These are phyloP conservation scores for Nautilus pompilius DNA, from an alignment of 1,140 invertebrate species.

Conservation along the genomic window DNA sequence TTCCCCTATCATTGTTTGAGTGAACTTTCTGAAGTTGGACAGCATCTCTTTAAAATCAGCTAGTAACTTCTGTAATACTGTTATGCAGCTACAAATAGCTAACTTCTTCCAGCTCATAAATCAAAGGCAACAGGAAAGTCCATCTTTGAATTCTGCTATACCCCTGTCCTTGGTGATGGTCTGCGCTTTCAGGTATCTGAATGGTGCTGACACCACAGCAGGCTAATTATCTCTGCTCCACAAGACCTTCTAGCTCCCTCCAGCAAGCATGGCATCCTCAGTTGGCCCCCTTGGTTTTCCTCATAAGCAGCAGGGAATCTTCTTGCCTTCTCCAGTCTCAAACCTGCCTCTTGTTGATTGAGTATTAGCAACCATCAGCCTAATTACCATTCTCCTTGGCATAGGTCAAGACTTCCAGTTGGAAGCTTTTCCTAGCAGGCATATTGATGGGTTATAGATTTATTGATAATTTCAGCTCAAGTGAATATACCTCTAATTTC, in stretches of 20 bases:
- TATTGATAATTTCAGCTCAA: no score
- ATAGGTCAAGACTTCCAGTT: not conserved
- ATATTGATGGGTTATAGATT: no score
- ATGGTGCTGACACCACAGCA: conserved; percentile 3
- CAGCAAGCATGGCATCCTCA: not conserved
- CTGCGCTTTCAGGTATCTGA: not conserved
- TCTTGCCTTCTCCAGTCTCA: conserved; percentile 2
- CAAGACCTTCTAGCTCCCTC: not conserved
- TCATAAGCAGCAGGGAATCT: no score
- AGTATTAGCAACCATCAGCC: not conserved
- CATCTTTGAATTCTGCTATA: not conserved
- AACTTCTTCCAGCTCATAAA: no score
- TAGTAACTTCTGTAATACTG: no score
- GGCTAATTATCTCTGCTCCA: not conserved
- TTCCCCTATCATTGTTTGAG: no score
- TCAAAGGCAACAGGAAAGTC: no score
- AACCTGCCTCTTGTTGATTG: not conserved
- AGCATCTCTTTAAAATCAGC: no score
- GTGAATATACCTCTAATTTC: not conserved
- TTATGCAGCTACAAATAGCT: no score
- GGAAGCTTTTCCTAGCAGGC: conserved; percentile 2
- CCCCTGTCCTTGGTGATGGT: not conserved
- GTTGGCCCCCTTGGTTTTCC: not conserved
- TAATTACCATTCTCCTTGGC: conserved; percentile 6
- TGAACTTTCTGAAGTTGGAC: no score